These are phyloP conservation scores for Phenganax stokvisi DNA, from an alignment of 92 coral and sea anemone genomes.

Conservation along the genomic window DNA sequence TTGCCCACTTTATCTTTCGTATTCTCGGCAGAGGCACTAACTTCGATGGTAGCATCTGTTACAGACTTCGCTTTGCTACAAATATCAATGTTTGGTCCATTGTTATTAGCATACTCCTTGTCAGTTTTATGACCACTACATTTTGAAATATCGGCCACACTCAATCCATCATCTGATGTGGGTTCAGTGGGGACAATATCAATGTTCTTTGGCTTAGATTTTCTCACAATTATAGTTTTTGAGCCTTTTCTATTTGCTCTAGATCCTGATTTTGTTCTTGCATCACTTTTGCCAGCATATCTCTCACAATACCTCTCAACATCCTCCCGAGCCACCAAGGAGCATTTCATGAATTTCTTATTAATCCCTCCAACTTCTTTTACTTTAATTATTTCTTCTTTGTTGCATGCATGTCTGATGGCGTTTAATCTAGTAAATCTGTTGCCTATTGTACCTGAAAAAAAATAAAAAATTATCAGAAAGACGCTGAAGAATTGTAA, in stretches of 20 bases:
- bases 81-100: no score
- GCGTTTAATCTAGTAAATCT: conserved; percentile 22
- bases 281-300: background rate
- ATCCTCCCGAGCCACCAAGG: conserved; percentile 12
- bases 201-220: background rate
- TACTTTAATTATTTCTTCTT: conserved; percentile 5
- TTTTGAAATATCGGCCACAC: no score
- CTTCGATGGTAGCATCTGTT: no score
- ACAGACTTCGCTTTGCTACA: no score
- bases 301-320: conserved; percentile 23
- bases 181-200: background rate
- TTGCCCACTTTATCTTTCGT: no score
- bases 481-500: background rate
- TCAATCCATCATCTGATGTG: background rate
- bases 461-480: background rate
- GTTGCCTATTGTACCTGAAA: conserved; percentile 10
- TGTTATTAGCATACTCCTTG: no score
- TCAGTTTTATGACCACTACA: no score
- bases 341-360: background rate
- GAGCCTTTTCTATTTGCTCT: background rate
- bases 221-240: background rate
- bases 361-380: conserved; percentile 29
- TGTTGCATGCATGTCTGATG: conserved; percentile 21
- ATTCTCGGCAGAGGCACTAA: no score
- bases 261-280: background rate